Base-by-base conservation (phyloP, 1,140 invertebrate genomes). In the Pemphigus obesinymphae region DNA sequence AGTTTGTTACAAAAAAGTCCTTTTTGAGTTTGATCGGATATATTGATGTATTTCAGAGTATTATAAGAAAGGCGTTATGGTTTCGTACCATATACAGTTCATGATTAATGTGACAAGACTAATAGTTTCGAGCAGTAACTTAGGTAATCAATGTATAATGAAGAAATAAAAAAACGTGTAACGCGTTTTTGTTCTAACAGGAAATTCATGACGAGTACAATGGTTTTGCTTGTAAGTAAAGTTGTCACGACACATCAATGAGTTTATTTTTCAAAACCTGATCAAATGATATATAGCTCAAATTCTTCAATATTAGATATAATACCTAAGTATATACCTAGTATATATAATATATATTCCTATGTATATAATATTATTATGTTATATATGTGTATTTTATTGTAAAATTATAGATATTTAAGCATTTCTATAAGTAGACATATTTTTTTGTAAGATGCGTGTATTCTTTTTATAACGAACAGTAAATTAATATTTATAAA, bases 41-140 rank as follows among this genome's bases (percentile, higher is more conserved):
- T n/a, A 45, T 70, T 23, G 66, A 70, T 70, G 17, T 45, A 45
- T 31, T 45, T 26, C 66, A 45, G 66, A 43, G 40, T 43, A 70
- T 43, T 26, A n/a, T n/a, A 43, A 70, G 66, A 70, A 70, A 70
- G 66, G 66, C 66, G 66, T 70, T 70, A 70, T 70, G n/a, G 37
- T 13, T 70, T 70, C 40, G 23, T 70, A 70, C 66, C 66, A 45
- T 70, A 70, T 70, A 70, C 6, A 26, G 66, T 70, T 70, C 40
- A 29, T 70, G 66, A 70, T 70, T 70, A 70, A 70, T 70, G 66
- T 45, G 66, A 70, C 66, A 23, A 70, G n/a, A 70, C 66, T 70
- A 43, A 43, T 43, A 70, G 37, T 45, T 29, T 70, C 37, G 17
- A 70, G 40, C 26, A 70, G 40, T 26, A 29, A 70, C 37, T 43